Conservation (phyloP, 2,888 invertebrate genomes). For the Ennomos quercinarius region DNA sequence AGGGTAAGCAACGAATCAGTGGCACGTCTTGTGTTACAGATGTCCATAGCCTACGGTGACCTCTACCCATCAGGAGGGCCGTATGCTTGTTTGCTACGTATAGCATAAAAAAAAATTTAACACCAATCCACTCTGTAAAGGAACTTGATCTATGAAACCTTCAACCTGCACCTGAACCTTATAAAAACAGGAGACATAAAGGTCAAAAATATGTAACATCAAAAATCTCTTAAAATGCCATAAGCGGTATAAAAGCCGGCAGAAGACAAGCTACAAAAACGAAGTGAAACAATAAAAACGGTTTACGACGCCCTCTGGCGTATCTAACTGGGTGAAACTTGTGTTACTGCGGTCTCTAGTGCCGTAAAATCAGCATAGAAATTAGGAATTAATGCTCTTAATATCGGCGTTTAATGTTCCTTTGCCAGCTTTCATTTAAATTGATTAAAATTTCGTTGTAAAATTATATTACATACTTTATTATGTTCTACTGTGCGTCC, state of each 20-base stretch:
- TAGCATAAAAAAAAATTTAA: too few species aligned
- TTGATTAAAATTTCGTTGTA: neutral
- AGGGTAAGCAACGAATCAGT: too few species aligned
- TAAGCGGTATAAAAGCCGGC: constrained; percentile 44
- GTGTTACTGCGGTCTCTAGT: constrained; percentile 49
- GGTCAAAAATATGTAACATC: constrained; percentile 35
- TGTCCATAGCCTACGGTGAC: too few species aligned
- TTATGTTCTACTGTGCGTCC: too few species aligned
- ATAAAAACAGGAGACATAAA: constrained; percentile 22
- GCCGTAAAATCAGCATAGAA: constrained; percentile 44
- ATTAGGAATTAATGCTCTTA: constrained; percentile 40
- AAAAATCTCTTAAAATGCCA: constrained; percentile 40
- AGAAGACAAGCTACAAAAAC: constrained; percentile 50
- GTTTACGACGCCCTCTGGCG: constrained; percentile 62
- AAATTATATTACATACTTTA: too few species aligned
- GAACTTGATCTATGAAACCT: constrained; percentile 17
- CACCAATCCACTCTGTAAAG: neutral
- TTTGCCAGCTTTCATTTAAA: constrained; percentile 14
- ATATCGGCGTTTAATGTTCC: constrained; percentile 31
- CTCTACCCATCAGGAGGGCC: too few species aligned
- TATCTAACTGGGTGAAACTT: constrained; percentile 60
- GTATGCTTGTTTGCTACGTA: too few species aligned
- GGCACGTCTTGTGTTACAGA: too few species aligned
- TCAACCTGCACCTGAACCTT: constrained; percentile 13
- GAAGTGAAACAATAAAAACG: constrained; percentile 53